These are phyloP conservation scores for Odontophorus gujanensis DNA, from an alignment of 2,113 vertebrate species.

Conservation along the genomic window DNA sequence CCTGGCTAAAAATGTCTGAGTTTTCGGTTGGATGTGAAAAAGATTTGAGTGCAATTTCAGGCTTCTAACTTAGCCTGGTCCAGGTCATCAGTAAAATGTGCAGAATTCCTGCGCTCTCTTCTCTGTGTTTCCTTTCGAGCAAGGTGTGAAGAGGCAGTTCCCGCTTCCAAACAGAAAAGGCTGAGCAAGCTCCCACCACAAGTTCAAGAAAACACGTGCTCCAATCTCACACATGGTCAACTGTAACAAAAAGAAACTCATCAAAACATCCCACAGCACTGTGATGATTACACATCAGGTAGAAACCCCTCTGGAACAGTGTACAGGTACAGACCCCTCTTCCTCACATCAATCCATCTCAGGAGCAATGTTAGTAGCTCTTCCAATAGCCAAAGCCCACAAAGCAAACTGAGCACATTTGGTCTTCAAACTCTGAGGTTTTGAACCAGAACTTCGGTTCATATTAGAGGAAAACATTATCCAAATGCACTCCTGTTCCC, in stretches of 20 bases:
- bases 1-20: rapidly evolving
- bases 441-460: background rate
- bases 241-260: background rate
- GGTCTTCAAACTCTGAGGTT: background rate
- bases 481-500: background rate
- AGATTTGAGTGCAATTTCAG: background rate
- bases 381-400: background rate
- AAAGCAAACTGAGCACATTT: rapidly evolving
- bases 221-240: rapidly evolving
- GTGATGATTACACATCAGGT: rapidly evolving
- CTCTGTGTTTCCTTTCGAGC: rapidly evolving
- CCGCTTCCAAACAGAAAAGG: background rate
- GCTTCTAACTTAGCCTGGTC: no score
- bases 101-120: background rate
- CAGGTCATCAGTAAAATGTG: rapidly evolving
- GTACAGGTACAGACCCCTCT: background rate
- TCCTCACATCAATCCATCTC: background rate
- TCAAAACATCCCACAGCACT: background rate
- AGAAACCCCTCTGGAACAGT: background rate
- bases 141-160: background rate
- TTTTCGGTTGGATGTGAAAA: background rate
- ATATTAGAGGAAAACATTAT: background rate
- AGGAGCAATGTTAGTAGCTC: background rate
- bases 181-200: background rate
- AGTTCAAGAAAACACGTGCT: background rate